Base-by-base conservation (phyloP, 37 sponge, comb jelly and placozoan species). In the Axinella damicornis region DNA sequence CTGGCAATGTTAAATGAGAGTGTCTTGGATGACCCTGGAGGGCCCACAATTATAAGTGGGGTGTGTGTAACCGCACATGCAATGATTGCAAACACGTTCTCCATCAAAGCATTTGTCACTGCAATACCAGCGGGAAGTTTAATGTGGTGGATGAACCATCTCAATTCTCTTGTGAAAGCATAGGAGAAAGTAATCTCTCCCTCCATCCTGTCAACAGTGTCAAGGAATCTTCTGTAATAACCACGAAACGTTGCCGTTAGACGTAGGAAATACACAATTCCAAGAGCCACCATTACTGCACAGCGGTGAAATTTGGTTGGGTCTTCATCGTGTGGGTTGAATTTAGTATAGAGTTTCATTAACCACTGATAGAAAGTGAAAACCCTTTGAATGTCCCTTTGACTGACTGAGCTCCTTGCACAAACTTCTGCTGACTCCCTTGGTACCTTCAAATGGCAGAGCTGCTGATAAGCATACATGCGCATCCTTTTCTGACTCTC, bases 21-120 rank as follows among this genome's bases (percentile, higher is more conserved):
- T 18, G 96, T 95, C 38, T 95, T 95, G 14, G 92, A 92, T 18
- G 90, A 89, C 30, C 96, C 96, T 39, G 96, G 96, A 28, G 89
- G 87, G 15, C 96, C 96, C 15, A 95, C 96, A 30, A 95, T 92
- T n/a, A 95, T 95, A 33, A 95, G 87, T 24, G 96, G 96, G 16
- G 89, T 86, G 53, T 85, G 82, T 5, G 89, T 85, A 24, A 84
- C 81, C 21, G 89, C 79, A 40, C 96, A 95, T 12, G 85, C 87
- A 56, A 92, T 75, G 53, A 78, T 85, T 16, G 92, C 92, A 85
- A 95, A 95, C 39, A 95, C 59, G 74, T 95, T 95, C 87, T 95
- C 96, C 75, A 86, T 95, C 33, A 95, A 33, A 40, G 96, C 96
- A 54, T 84, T 62, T 17, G 96, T 95, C 34, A 79, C 80, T 19